Conservation (phyloP, 2,888 invertebrate species). For the Eurytoma californica region DNA sequence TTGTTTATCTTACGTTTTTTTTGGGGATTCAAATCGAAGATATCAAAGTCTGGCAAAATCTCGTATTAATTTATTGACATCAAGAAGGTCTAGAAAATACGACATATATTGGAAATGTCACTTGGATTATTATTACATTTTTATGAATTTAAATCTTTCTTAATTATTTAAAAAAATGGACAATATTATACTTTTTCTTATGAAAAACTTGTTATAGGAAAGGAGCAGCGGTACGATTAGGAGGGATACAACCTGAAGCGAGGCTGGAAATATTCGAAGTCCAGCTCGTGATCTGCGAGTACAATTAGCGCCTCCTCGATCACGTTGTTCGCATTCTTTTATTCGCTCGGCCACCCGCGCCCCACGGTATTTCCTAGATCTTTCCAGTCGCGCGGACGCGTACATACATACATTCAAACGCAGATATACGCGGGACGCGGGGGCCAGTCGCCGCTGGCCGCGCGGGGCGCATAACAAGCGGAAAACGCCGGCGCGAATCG, state of each 20-base stretch:
- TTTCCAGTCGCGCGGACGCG: slow-evolving; percentile 20
- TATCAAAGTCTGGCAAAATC: too few species aligned
- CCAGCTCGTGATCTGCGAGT: slow-evolving; percentile 45
- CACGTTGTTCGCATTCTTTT: slow-evolving; percentile 44
- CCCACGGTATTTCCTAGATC: slow-evolving; percentile 53
- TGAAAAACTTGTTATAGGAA: too few species aligned
- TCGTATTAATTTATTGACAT: too few species aligned
- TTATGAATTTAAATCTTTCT: too few species aligned
- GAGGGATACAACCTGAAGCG: background rate
- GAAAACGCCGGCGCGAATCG: slow-evolving; percentile 13
- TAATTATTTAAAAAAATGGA: too few species aligned
- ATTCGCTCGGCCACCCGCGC: slow-evolving; percentile 31
- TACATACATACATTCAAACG: slow-evolving; percentile 12
- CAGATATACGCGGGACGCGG: background rate
- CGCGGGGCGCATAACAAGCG: slow-evolving; percentile 39
- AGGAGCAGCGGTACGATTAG: background rate
- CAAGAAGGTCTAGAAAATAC: too few species aligned
- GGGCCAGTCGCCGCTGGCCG: slow-evolving; percentile 6
- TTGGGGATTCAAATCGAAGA: too few species aligned
- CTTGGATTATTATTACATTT: too few species aligned
- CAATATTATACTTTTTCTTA: too few species aligned
- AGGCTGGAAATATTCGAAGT: slow-evolving; percentile 16
- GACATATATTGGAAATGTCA: too few species aligned
- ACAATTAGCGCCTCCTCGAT: slow-evolving; percentile 44
- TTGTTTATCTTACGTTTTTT: too few species aligned